Evolutionary conservation across 2,888 invertebrate genomes (phyloP), one percentile per base, ranked within the genome.

Genomic region (Dynastes tityus): DNA sequence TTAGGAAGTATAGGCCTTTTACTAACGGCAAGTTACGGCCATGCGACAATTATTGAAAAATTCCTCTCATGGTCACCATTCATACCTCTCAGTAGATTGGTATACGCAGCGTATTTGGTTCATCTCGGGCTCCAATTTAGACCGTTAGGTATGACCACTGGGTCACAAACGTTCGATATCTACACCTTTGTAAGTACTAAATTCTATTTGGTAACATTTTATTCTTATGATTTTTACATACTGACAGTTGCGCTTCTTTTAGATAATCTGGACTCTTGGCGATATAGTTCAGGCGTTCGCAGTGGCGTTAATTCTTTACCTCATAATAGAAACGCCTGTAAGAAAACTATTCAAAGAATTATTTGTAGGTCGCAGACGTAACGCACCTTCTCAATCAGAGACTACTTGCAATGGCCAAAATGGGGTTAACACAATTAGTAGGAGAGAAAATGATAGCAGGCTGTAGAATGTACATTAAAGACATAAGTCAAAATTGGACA

Each of bases 61-160:
- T 89, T 91, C 78, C 85, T 92, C 4, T 88, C 89, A 64, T 92
- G 92, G 92, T 89, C 88, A 79, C 90, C 91, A 0, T 92, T 91
- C 90, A 90, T 91, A 55, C 91, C 92, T 0, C 87, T 92, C 0
- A 91, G 92, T 82, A 90, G 92, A 63, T 87, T 93, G 55, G 89
- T 91, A 0, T 93, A 92, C 83, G 92, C 92, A 0, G 89, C 92
- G 9, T 93, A 92, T 84, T 85, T 93, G 75, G 89, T 91, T 0
- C 93, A 93, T 85, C 88, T 90, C 77, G 81, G 90, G 32, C 86
- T 92, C 70, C 91, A 92, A 78, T 84, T 89, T 0, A 85, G 91
- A 27, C 89, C 90, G 64, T 89, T 91, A 0, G 91, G 89, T 55
- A 87, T 89, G 80, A 88, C 89, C 4, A 89, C 90, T 63, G 90